Conservation (phyloP, 2,113 vertebrate genomes). For the Pseudopipra pipra region DNA sequence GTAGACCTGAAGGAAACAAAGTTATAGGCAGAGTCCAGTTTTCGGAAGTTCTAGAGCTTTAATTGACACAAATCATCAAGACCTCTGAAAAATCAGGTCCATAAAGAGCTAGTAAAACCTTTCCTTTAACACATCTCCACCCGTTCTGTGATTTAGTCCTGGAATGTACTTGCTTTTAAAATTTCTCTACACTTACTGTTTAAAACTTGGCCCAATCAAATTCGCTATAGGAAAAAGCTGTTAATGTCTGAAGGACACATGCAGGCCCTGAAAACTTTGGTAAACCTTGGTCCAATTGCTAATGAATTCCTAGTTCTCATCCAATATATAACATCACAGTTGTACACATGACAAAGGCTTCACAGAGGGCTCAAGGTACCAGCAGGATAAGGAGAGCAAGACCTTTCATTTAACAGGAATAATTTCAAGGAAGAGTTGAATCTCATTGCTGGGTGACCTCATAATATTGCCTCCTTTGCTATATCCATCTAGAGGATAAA, state of each 20-base stretch:
- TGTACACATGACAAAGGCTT: neutral
- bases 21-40: neutral
- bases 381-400: neutral
- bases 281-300: slow-evolving; percentile 5
- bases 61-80: neutral
- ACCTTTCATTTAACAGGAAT: neutral
- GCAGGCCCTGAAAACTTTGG: neutral
- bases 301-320: slow-evolving; percentile 49
- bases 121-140: neutral
- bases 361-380: neutral
- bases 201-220: slow-evolving; percentile 36
- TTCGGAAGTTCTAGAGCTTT: neutral
- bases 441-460: neutral
- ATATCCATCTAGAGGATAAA: neutral
- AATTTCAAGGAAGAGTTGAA: neutral
- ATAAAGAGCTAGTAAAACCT: neutral
- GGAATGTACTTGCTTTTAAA: slow-evolving; percentile 4
- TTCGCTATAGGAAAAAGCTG: slow-evolving; percentile 55
- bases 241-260: slow-evolving; percentile 37
- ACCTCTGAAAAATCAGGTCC: neutral
- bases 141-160: slow-evolving; percentile 17
- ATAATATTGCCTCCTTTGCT: neutral
- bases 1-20: neutral
- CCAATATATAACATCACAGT: slow-evolving; percentile 35
- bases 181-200: neutral